Conservation (phyloP, 2,888 invertebrate species). For the Sycophila texana region DNA sequence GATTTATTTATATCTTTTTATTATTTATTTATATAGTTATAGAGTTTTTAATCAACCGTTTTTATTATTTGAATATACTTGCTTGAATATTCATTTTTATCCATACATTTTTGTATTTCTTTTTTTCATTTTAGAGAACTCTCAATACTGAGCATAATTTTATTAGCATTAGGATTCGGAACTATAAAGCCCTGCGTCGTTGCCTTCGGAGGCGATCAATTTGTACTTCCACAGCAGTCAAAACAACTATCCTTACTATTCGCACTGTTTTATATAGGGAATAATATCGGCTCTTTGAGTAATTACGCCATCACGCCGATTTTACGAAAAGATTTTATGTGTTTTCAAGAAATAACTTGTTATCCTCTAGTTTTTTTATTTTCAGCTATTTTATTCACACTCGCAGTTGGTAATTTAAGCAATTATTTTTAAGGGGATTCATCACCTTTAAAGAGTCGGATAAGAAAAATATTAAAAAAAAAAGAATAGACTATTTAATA, state of each 20-base stretch:
- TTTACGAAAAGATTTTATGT: conserved; percentile 86
- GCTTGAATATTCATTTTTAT: too few species aligned
- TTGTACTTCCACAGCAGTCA: conserved; percentile 87
- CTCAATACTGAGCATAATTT: conserved; percentile 82
- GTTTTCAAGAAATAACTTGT: conserved; percentile 86
- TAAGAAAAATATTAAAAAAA: too few species aligned
- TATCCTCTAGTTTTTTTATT: conserved; percentile 93
- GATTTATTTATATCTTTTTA: neutral
- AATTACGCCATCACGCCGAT: conserved; percentile 93
- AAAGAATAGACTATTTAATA: too few species aligned
- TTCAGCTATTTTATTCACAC: conserved; percentile 89
- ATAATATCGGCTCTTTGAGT: conserved; percentile 92
- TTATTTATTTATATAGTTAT: too few species aligned
- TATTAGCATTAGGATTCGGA: conserved; percentile 93
- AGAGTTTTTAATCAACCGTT: too few species aligned
- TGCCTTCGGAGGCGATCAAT: conserved; percentile 97
- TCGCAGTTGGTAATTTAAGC: conserved; percentile 81
- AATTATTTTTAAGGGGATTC: neutral
- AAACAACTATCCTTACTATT: conserved; percentile 89
- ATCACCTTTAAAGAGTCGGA: too few species aligned
- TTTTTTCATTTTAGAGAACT: conserved; percentile 76
- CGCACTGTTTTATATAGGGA: conserved; percentile 94
- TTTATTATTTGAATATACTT: too few species aligned
- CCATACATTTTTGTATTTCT: too few species aligned
- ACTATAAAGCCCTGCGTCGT: conserved; percentile 97